These are phyloP conservation scores for Falcunculus frontatus DNA, from an alignment of 2,113 vertebrate species.

Conservation along the genomic window DNA sequence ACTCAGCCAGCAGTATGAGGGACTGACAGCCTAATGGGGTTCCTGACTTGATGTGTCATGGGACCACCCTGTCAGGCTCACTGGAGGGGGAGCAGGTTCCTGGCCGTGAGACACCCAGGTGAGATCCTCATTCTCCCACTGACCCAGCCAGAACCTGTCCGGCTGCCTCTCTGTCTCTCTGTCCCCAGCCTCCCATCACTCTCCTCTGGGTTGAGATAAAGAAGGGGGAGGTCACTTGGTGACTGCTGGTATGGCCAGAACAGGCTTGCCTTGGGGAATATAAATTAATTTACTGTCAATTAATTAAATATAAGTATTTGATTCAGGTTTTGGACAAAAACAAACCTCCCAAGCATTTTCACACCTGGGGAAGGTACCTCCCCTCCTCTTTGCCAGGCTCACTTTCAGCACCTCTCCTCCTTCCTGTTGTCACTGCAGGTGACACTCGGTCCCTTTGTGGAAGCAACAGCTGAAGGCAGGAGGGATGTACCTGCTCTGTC, in stretches of 20 bases:
- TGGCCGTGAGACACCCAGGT: background rate
- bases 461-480: background rate
- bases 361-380: background rate
- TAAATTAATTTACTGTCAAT: background rate
- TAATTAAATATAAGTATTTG: background rate
- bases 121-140: background rate
- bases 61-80: background rate
- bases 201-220: background rate
- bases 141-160: background rate
- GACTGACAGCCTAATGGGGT: background rate
- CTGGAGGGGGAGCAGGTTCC: background rate
- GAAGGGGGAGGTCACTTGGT: background rate
- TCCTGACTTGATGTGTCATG: background rate
- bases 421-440: background rate
- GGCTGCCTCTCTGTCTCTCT: background rate
- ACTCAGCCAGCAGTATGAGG: background rate
- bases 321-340: background rate
- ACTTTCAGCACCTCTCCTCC: background rate
- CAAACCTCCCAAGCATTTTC: background rate
- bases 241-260: background rate
- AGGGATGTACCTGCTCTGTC: background rate
- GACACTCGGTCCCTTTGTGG: background rate
- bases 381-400: background rate
- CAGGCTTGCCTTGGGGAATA: accelerated
- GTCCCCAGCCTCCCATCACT: accelerated